Evolutionary conservation across 2,113 vertebrate species (phyloP).

Genomic region (Calidris pygmaea): DNA sequence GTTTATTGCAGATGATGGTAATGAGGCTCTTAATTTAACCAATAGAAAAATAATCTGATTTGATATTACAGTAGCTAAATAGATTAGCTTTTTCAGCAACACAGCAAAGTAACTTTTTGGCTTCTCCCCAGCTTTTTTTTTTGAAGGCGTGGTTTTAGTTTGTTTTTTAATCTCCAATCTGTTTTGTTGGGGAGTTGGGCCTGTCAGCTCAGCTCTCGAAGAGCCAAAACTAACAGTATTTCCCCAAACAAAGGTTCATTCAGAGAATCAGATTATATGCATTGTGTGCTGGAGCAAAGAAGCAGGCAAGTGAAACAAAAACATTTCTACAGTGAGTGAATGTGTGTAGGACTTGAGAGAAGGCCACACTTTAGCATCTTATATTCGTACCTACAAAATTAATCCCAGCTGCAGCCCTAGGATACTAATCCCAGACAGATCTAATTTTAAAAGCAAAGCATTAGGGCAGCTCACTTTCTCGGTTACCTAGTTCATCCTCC

Average conservation of each 20-base stretch:
- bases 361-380: neutral
- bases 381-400: neutral
- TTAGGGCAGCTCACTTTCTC: neutral
- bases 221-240: slow-evolving; percentile 77
- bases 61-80: neutral
- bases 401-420: neutral
- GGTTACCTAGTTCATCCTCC: neutral
- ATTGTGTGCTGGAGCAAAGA: slow-evolving; percentile 28
- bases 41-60: neutral
- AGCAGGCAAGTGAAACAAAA: slow-evolving; percentile 5
- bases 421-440: neutral
- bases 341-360: neutral
- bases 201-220: slow-evolving; percentile 51
- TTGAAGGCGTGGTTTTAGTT: slow-evolving; percentile 19
- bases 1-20: neutral
- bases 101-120: neutral
- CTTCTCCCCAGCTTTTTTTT: slow-evolving; percentile 3
- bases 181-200: slow-evolving; percentile 44
- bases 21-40: neutral
- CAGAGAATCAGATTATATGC: slow-evolving; percentile 51
- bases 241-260: slow-evolving; percentile 72
- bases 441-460: neutral
- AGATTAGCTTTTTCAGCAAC: neutral
- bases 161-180: slow-evolving; percentile 50
- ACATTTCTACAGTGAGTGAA: neutral